Evolutionary conservation across 2,113 vertebrate species (phyloP).

Genomic region (Odontophorus gujanensis): DNA sequence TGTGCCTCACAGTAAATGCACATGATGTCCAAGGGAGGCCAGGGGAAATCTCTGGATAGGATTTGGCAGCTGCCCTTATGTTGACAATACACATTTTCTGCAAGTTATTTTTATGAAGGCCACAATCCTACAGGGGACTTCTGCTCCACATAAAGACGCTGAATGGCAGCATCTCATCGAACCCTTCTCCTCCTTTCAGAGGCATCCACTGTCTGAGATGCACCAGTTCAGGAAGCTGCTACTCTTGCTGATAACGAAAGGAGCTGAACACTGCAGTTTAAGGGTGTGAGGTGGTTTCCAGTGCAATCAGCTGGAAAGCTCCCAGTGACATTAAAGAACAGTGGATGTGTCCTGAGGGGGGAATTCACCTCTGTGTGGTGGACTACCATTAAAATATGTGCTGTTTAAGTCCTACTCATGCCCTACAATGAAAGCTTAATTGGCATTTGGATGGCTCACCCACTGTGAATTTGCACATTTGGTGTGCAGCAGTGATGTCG

Average conservation of each 20-base stretch:
- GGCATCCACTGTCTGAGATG: background rate
- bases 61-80: background rate
- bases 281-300: background rate
- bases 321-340: background rate
- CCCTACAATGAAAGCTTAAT: background rate
- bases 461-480: background rate
- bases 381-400: background rate
- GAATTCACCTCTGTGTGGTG: background rate
- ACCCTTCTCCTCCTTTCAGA: background rate
- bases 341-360: background rate
- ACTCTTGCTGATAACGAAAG: background rate
- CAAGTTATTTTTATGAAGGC: background rate
- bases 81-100: background rate
- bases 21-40: background rate
- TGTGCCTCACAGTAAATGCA: background rate
- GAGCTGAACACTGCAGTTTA: background rate
- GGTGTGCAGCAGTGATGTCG: background rate
- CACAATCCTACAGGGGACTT: background rate
- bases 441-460: background rate
- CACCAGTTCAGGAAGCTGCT: background rate
- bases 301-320: background rate
- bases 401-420: background rate
- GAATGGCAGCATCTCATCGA: background rate
- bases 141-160: background rate
- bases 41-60: background rate